Base-by-base conservation (phyloP, 2,797 vertebrate genomes). In the Gambusia yucatana region DNA sequence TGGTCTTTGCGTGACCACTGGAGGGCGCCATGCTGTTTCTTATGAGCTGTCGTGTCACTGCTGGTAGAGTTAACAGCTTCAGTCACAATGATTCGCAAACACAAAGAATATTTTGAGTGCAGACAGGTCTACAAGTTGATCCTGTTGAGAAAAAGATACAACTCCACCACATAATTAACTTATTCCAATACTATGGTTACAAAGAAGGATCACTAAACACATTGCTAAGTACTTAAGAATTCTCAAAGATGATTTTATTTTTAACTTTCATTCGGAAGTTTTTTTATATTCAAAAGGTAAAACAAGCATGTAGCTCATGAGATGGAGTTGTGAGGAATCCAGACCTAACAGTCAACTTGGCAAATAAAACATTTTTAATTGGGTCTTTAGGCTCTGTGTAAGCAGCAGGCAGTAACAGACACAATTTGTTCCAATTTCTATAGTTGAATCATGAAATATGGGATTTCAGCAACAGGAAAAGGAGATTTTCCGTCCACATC, bases 11-110 rank as follows among this genome's bases (percentile, higher is more conserved):
- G 10, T 0, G 57, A 2, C 74, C 88, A 86, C 78, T 57, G 5
- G 86, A 76, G 77, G 82, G 73, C 63, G 80, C 85, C 77, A 84
- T 83, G 80, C 48, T 74, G 73, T 75, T 87, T 76, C 30, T 59
- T 14, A 83, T 79, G 39, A 79, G 46, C 33, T 57, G 39, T 13
- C 5, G 17, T 41, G 22, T 43, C 65, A n/a, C 41, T 70, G 43
- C 43, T 70, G 43, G 25, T 46, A 6, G 43, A 46, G 25, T 46
- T 70, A 28, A 28, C 13, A 28, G 0, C 11, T 70, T 44, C 25
- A 70, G 25, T 28, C 11, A 2, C 25, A 70, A 13, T 6, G 25
- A 44, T 3, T 41, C 25, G n/a, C 44, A 41, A 63, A 65, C 59
- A 33, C 4, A 4, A 48, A 6, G 4, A 9, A 4, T 20, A 47